Evolutionary conservation across 2,888 invertebrate genomes (phyloP), one percentile per base, ranked within the genome.

Genomic region (Xiphydria camelus): DNA sequence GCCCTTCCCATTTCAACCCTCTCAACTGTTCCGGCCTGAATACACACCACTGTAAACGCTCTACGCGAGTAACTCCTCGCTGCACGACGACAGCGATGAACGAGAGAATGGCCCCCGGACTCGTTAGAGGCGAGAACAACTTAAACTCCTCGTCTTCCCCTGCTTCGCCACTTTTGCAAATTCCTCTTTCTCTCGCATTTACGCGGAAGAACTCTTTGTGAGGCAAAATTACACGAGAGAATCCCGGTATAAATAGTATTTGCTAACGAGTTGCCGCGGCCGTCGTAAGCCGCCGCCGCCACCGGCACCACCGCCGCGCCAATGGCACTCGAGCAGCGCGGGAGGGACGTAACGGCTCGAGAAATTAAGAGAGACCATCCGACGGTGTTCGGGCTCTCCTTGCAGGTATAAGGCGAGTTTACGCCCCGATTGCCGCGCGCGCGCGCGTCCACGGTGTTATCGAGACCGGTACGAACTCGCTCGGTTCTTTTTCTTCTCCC

Each of bases 401-500:
- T 45, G 47, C 51, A 55, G 61, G 59, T 68, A 66, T 62, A 59
- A 62, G 61, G 58, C 58, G 55, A 65, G 61, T 68, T 70, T 63
- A 68, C 62, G 66, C 63, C 61, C 63, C 67, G 68, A 71, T 71
- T 71, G 70, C 57, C 59, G 58, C 59, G 60, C 68, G n/a, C n/a
- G n/a, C n/a, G n/a, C n/a, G n/a, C n/a, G n/a, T n/a, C n/a, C n/a
- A n/a, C n/a, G n/a, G n/a, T n/a, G n/a, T n/a, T n/a, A n/a, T n/a
- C n/a, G n/a, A n/a, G n/a, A n/a, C n/a, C n/a, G n/a, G n/a, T n/a
- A n/a, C n/a, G n/a, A n/a, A n/a, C n/a, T n/a, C n/a, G n/a, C n/a
- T n/a, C n/a, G n/a, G n/a, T n/a, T n/a, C n/a, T n/a, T n/a, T n/a
- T n/a, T n/a, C n/a, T n/a, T n/a, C n/a, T n/a, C n/a, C n/a, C n/a